Evolutionary conservation across 2,113 vertebrate genomes (phyloP), one percentile per base, ranked within the genome.

Genomic region (Tychaedon coryphoeus): DNA sequence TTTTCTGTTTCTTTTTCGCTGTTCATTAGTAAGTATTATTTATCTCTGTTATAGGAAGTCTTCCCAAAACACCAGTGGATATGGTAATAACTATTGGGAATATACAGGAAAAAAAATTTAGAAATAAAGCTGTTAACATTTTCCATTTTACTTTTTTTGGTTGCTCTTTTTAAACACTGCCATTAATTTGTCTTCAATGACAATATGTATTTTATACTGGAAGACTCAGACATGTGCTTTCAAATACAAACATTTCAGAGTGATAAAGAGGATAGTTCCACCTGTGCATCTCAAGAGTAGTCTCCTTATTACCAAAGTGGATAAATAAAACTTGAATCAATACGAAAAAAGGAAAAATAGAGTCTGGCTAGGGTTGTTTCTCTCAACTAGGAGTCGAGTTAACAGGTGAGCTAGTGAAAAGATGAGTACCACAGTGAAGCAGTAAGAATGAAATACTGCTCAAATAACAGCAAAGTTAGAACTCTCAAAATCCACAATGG

Each of bases 401-500:
- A 81, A 61, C 58, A 65, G 23, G 48, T 61, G 45, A 79, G 7
- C 31, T 79, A 76, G 40, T 94, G 82, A 57, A 91, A 81, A 75
- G 26, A 34, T 42, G 10, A 19, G 10, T 69, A 47, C 24, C 38
- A 56, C 51, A 54, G 42, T 54, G 70, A 72, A 87, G 72, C 22
- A 69, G 25, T 73, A 79, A 72, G 45, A 91, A 84, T 87, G 34
- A 95, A 95, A 90, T 95, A 67, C 42, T 45, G 40, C 26, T 91
- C 15, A 19, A 87, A 78, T 89, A 84, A 85, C 14, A 14, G 31
- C 20, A 60, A 80, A 77, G 73, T 60, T 91, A 81, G 82, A 93
- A 60, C 18, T 60, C 31, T 78, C 38, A 65, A 85, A 91, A 78
- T 19, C 18, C 40, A 60, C 14, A 45, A 54, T 67, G 16, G 12